phyloP scores from a whole-genome alignment of 2,113 vertebrate species.

The Aphelocoma coerulescens region DNA sequence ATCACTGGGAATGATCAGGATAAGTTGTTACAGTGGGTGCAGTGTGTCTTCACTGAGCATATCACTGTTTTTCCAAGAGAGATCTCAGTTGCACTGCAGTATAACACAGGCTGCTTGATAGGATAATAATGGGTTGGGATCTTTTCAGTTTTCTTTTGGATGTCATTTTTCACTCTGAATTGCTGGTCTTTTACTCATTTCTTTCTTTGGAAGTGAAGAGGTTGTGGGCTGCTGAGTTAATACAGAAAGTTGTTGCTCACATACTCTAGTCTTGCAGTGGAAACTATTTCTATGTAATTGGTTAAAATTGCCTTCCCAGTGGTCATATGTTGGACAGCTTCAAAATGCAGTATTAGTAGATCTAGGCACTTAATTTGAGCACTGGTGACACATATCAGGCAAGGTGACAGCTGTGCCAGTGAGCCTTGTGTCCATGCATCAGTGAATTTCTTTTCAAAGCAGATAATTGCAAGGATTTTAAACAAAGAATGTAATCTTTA shows the following conservation, averaged over 20 bases:
- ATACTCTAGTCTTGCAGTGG: neutral
- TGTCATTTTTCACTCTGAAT: neutral
- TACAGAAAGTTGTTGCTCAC: neutral
- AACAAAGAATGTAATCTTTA: slow-evolving; percentile 16
- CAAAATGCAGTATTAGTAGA: neutral
- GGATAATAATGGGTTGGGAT: neutral
- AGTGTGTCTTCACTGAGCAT: neutral
- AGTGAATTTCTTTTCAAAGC: neutral
- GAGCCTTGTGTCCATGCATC: neutral
- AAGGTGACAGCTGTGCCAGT: neutral
- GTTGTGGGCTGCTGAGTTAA: neutral
- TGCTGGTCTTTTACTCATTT: neutral
- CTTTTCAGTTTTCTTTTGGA: neutral
- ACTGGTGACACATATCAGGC: neutral
- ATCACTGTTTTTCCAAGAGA: neutral
- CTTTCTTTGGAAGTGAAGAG: neutral
- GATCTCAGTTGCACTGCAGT: neutral
- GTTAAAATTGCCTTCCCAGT: neutral
- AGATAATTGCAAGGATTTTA: slow-evolving; percentile 18
- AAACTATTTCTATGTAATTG: neutral
- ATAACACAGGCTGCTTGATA: neutral
- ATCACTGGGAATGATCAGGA: neutral
- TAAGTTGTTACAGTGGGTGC: neutral
- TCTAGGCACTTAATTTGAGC: neutral
- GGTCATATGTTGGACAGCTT: neutral